Base-by-base conservation (phyloP, 2,797 vertebrate genomes). In the Manis crassicaudata region DNA sequence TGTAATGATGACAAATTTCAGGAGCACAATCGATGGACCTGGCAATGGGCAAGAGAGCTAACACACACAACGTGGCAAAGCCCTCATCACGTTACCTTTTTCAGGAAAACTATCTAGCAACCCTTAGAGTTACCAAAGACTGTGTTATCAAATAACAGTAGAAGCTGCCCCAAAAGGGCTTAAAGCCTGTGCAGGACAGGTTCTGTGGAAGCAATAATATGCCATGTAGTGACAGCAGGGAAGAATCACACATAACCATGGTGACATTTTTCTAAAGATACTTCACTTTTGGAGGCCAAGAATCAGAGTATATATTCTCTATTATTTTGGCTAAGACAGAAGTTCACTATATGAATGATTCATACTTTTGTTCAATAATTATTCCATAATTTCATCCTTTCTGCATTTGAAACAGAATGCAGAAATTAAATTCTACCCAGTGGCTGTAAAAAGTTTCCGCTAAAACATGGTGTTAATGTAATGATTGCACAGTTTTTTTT, bases 271-370 rank as follows among this genome's bases (percentile, higher is more conserved):
- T 94, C 96, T 96, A 95, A 96, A 95, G 92, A 96, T 93, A 92
- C 83, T 29, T 95, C 83, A 87, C 12, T 88, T 94, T 91, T 35
- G 58, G 91, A 95, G 86, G 60, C 89, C 91, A 97, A 89, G 58
- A 95, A 86, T 93, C 83, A 43, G 18, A 75, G 68, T 89, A 87
- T 60, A 73, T 87, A 63, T 92, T 96, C 75, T 94, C 70, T 68
- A 92, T 97, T 94, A 97, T 96, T 86, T 97, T 97, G 96, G 96
- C 89, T 91, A 94, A 94, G 21, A 73, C 79, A 96, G 94, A 97
- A 97, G 92, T 96, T 97, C 94, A 94, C 73, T 90, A 20, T 54
- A 96, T 96, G 94, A 97, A 97, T 97, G 92, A 97, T 96, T 96
- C 96, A 96, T 95, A 80, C 35, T 89, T 94, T 87, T 96, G 94